Base-by-base conservation (phyloP, 30 jellyfish, hydroid and myxozoan genomes). In the Pelagia noctiluca region DNA sequence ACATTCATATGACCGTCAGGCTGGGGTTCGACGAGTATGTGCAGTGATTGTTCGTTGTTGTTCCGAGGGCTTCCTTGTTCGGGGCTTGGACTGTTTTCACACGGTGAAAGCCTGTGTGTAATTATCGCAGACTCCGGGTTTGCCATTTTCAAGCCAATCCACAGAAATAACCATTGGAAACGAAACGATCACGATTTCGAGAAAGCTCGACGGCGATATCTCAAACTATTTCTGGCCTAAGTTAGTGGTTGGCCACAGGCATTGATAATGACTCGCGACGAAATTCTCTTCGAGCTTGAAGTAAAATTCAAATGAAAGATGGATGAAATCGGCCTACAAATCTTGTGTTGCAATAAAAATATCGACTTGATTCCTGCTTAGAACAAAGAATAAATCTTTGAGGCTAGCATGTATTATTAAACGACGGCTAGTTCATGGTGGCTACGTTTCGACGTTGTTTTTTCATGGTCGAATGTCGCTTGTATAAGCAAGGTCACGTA, bases 11-110 rank as follows among this genome's bases (percentile, higher is more conserved):
- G 89, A 0, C 99, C 99, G 76, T 94, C 97, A n/a, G 92, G 87
- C 62, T 87, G 97, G 16, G 99, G 99, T 52, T 94, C 99, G 46
- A 94, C 97, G 16, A 94, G 47, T 60, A 94, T 88, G 42, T 94
- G 97, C 50, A 88, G 61, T 10, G 88, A 72, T 21, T 94, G 97
- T 49, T 94, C 96, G 28, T 84, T 97, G 36, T 90, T 66, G 42
- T 90, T 79, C 2, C 95, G 80, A n/a, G 93, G 93, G 62, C 85
- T 84, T 1, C 81, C 77, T 49, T 87, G 96, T 60, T 93, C 98
- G 5, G 97, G 97, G 63, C 93, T 78, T 21, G 90, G 66, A 71
- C 94, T 88, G 7, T 80, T 89, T 75, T 82, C 82, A 13, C 85
- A 71, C 50, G 95, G 90, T 60, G 77, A 74, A 13, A 66, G 71